Evolutionary conservation across 2,888 invertebrate species (phyloP).

Genomic region (Caenorhabditis becei): DNA sequence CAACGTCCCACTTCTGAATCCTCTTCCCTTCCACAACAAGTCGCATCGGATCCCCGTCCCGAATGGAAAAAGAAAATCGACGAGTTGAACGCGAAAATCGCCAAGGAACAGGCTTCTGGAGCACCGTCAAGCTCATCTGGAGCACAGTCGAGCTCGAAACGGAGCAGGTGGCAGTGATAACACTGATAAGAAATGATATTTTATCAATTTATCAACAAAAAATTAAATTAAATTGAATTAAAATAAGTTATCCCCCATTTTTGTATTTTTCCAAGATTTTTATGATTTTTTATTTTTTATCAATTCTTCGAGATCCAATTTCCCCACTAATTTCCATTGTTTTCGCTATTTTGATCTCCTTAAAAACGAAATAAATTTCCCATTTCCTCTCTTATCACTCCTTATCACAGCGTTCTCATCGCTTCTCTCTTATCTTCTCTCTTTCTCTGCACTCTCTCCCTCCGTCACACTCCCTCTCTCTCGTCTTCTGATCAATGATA

Average conservation of each 20-base stretch:
- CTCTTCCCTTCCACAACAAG: conserved; percentile 45
- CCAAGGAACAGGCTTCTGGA: conserved; percentile 21
- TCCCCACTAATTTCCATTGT: too few relatives aligned
- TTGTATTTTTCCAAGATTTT: not conserved
- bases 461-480: not conserved
- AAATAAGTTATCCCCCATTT: not conserved
- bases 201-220: not conserved
- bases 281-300: not conserved
- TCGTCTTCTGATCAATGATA: not conserved
- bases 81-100: conserved; percentile 65
- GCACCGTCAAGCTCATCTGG: not conserved
- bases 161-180: conserved; percentile 55
- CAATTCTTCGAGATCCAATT: too few relatives aligned
- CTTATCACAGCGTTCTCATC: conserved; percentile 3
- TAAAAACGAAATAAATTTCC: not conserved
- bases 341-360: not conserved
- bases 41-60: conserved; percentile 73
- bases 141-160: conserved; percentile 14
- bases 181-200: not conserved
- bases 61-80: conserved; percentile 75
- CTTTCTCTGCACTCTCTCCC: not conserved
- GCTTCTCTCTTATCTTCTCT: conserved; percentile 5
- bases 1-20: conserved; percentile 50
- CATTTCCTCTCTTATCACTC: not conserved
- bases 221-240: conserved; percentile 1